Evolutionary conservation across 2,888 invertebrate species (phyloP), one percentile per base, ranked within the genome.

Genomic region (Automeris io): DNA sequence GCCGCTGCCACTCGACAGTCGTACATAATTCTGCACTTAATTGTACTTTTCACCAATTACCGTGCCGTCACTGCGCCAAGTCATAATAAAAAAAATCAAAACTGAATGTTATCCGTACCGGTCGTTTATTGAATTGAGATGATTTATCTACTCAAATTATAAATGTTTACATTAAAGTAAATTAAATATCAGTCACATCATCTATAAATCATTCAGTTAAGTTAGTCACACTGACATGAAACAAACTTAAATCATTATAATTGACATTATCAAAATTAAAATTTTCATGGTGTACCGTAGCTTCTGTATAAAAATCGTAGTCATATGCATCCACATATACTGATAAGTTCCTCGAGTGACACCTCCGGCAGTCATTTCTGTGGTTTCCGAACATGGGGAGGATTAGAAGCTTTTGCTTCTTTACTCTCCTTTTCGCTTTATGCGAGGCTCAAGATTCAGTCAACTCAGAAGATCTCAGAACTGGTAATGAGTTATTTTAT

Each of bases 341-440:
- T 29, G 1, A 16, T 16, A 12, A 5, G 16, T 16, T 5, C 4
- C 5, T 16, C 29, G 1, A 16, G 16, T 29, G n/a, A 4, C n/a
- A n/a, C n/a, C 29, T 29, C 8, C 8, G 11, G 11, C 29, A 29
- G n/a, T 4, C 1, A n/a, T n/a, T 29, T 8, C 8, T 16, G 4
- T n/a, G 16, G 13, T 16, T 8, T 5, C n/a, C 8, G 2, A 29
- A 63, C 60, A 63, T 48, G 43, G 47, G 46, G 36, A 34, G 45
- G 49, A 41, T 40, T 46, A 6, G 35, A 49, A 51, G 57, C 45
- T 26, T 49, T n/a, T 57, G 48, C 47, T 47, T 65, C 46, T 39
- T 61, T 16, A 49, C 59, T 48, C 42, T 53, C 40, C 51, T 54
- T 46, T 39, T 61, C 41, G 44, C 49, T 38, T 5, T 46, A 37